Evolutionary conservation across 2,888 invertebrate species (phyloP), one percentile per base, ranked within the genome.

Genomic region (Eupelmus urozonus): DNA sequence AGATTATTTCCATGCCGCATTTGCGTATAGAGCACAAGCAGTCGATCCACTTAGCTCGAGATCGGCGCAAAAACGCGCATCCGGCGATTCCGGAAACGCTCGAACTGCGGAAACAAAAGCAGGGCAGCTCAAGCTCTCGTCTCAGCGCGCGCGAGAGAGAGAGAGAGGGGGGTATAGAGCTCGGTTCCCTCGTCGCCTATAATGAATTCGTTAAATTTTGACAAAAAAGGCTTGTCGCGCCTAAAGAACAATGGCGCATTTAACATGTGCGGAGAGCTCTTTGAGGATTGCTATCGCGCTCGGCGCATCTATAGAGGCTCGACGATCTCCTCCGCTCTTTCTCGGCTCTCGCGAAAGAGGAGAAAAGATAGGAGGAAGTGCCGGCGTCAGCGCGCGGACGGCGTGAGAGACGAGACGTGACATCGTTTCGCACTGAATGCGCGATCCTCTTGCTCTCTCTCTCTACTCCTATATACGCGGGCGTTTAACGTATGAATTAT

Each of bases 401-500:
- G 63, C 78, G 78, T 78, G 78, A 78, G 79, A 77, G 79, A 77
- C 80, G 79, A 75, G 75, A 78, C 80, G 80, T 80, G 80, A 80
- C 80, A 78, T 78, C 80, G 69, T 81, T 82, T 81, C 82, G 81
- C 81, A 77, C 77, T 72, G 77, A 71, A 76, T 76, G 65, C 34
- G 66, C 29, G n/a, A n/a, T n/a, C n/a, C n/a, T n/a, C n/a, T n/a
- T n/a, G n/a, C n/a, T n/a, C n/a, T n/a, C n/a, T n/a, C n/a, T 29
- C 60, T 29, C 29, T 34, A 25, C 2, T 25, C 25, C 1, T 63
- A 49, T 49, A 49, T 45, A 82, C 82, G 83, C 83, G 66, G 63
- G 40, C 84, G 84, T 87, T 87, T 85, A 85, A 81, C 84, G 85
- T 86, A 87, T 87, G 87, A 87, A 87, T 87, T 87, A 87, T 87